Conservation (phyloP, 2,888 invertebrate genomes). For the Acleris holmiana region DNA sequence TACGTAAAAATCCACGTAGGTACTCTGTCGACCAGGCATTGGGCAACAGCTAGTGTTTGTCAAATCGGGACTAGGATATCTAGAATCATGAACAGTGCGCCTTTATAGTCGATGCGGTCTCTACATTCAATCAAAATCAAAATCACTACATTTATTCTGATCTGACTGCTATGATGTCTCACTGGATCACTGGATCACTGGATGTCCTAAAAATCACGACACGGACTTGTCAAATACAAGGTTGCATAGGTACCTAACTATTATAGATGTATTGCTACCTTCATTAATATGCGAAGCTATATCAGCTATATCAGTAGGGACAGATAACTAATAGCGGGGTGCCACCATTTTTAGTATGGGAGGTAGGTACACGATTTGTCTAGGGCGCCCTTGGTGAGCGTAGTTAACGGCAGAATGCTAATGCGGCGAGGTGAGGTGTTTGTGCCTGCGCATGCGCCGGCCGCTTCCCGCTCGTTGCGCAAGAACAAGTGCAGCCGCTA, state of each 20-base stretch:
- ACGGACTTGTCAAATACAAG: no score
- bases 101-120: no score
- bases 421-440: slow-evolving; percentile 60
- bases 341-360: slow-evolving; percentile 48
- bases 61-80: no score
- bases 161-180: no score
- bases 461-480: slow-evolving; percentile 71
- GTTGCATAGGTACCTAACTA: not conserved
- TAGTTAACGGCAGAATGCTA: slow-evolving; percentile 81
- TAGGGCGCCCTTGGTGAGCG: slow-evolving; percentile 62
- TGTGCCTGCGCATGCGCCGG: slow-evolving; percentile 59
- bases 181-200: no score
- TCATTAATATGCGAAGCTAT: not conserved
- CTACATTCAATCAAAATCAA: no score
- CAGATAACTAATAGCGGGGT: not conserved
- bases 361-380: slow-evolving; percentile 47
- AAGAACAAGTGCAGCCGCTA: slow-evolving; percentile 67
- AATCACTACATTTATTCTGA: no score
- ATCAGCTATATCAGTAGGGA: not conserved
- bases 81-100: no score
- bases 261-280: not conserved
- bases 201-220: no score
- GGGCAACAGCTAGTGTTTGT: no score
- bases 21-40: no score
- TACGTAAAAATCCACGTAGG: no score